Evolutionary conservation across 2,797 vertebrate genomes (phyloP).

Genomic region (Enteromius trimaculatus): DNA sequence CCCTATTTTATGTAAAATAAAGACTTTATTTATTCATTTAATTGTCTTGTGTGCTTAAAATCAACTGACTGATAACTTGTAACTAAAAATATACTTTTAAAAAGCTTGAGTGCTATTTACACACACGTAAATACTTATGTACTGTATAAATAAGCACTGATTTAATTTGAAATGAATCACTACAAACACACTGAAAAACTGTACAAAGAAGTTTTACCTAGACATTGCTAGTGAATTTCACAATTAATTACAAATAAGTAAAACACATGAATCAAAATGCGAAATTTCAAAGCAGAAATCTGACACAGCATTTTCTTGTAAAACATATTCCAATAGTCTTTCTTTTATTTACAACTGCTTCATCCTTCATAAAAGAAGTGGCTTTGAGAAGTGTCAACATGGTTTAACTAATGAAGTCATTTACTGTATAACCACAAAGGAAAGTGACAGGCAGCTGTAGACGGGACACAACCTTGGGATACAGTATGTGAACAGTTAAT

Average conservation of each 20-base stretch:
- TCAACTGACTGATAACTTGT: neutral
- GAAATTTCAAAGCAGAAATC: neutral
- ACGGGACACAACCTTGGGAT: conserved; percentile 48
- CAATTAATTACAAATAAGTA: neutral
- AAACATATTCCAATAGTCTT: neutral
- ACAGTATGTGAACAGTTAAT: conserved; percentile 48
- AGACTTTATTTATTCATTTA: conserved; percentile 62
- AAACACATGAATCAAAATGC: neutral
- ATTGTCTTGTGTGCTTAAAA: conserved; percentile 9
- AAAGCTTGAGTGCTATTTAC: neutral
- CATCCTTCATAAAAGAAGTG: conserved; percentile 47
- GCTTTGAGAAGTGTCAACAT: conserved; percentile 52
- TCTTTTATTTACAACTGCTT: conserved; percentile 3
- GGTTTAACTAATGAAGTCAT: conserved; percentile 58
- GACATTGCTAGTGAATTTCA: neutral
- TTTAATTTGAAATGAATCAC: conserved; percentile 5
- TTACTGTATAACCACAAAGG: conserved; percentile 43
- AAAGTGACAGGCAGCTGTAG: conserved; percentile 49
- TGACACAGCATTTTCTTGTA: neutral
- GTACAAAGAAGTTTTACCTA: neutral
- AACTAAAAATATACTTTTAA: neutral
- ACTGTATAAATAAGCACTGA: neutral
- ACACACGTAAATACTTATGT: neutral
- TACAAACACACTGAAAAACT: neutral
- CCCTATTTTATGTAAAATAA: conserved; percentile 75